A percentile compares a stretch with the other conserved stretches of the same genome.
Evolutionary conservation across 2,888 invertebrate species (phyloP).

Genomic region (Theretra japonica): DNA sequence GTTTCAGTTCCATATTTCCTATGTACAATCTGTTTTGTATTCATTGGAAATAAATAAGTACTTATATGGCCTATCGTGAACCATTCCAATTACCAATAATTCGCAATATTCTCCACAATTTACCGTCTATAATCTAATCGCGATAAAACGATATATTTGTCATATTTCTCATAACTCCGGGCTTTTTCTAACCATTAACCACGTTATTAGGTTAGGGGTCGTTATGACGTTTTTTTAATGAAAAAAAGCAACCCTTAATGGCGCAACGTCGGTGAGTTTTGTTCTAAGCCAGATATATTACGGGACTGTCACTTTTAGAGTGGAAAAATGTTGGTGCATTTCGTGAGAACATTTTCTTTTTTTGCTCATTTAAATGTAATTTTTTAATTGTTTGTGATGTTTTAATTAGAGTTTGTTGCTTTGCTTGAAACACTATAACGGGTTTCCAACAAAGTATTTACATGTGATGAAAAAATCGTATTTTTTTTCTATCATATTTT

Average conservation of each 20-base stretch:
- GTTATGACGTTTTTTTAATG: constrained; percentile 31
- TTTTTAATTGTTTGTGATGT: neutral
- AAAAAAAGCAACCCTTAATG: constrained; percentile 32
- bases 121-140: neutral
- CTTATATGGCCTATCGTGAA: no score
- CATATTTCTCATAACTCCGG: neutral
- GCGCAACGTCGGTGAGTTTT: constrained; percentile 29
- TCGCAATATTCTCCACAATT: neutral
- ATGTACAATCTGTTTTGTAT: no score
- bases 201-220: constrained; percentile 4
- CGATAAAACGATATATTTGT: constrained; percentile 3
- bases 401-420: neutral
- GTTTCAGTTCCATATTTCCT: no score
- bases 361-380: neutral
- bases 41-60: no score
- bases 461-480: no score
- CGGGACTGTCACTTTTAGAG: neutral
- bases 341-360: neutral
- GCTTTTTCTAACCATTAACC: constrained; percentile 19
- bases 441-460: no score
- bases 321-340: neutral
- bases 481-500: no score
- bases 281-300: constrained; percentile 36
- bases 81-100: no score
- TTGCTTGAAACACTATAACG: no score